Base-by-base conservation (phyloP, 2,113 vertebrate genomes). In the Dermatemys mawii region DNA sequence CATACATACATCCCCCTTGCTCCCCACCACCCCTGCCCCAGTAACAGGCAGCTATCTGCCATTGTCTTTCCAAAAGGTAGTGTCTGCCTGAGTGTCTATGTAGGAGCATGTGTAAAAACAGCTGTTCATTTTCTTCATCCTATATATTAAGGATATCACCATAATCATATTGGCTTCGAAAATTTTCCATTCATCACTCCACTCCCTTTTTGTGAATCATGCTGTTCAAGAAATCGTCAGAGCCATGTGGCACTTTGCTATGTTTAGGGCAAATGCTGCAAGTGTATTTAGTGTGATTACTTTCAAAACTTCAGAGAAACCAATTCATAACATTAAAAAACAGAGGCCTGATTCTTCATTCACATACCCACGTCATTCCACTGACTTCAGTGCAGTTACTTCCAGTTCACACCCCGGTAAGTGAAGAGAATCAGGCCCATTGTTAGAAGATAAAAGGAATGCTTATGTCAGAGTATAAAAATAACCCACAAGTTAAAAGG, bases 31-130 rank as follows among this genome's bases (percentile, higher is more conserved):
- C n/a, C n/a, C n/a, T n/a, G n/a, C n/a, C n/a, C 49, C 96, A 96
- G 93, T 90, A 96, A 96, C 87, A 96, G 90, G 88, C 88, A 93
- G 85, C 94, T 80, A 93, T 94, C 91, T 92, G 9, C 92, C 95
- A 90, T 94, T 81, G 9, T 93, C 96, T 93, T 82, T 96, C 95
- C 91, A 93, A 88, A 90, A 85, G 82, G 96, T 3, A 12, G 78
- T 82, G 83, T 63, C 86, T 97, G 92, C 95, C 96, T 96, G 95
- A 95, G 96, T 93, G 95, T 88, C 90, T 95, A 48, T 95, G 94
- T 86, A 94, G 93, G 90, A 96, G 80, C 96, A 96, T 95, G 95
- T 95, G 93, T 89, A 96, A 96, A 97, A 97, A 88, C 97, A 97
- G 93, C 88, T 97, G 97, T 95, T 96, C 86, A 92, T 90, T 92